These are phyloP conservation scores for Euglossa dilemma DNA, from an alignment of 1,140 invertebrate species.

Conservation along the genomic window DNA sequence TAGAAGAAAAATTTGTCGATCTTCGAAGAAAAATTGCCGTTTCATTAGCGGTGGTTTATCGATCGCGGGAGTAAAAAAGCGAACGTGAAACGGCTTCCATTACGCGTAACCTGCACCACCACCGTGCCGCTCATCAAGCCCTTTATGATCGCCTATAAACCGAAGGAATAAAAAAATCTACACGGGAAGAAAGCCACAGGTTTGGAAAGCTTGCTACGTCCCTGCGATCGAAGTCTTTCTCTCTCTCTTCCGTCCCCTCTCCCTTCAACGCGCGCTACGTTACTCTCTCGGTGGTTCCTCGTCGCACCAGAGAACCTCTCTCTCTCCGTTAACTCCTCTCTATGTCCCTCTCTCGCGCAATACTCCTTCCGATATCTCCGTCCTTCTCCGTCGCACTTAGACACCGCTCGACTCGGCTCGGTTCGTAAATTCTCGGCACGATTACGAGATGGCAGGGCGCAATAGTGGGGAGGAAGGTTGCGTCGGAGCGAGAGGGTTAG, in stretches of 20 bases:
- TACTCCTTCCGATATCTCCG: not conserved
- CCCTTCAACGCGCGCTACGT: constrained; percentile 40
- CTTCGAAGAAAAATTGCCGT: too few relatives aligned
- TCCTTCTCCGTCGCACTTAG: constrained; percentile 46
- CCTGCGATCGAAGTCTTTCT: constrained; percentile 45
- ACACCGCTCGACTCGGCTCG: constrained; percentile 58
- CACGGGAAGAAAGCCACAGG: not conserved
- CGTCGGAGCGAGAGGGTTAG: not conserved
- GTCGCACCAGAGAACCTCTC: constrained; percentile 42
- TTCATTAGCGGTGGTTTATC: too few relatives aligned
- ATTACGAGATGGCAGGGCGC: constrained; percentile 46
- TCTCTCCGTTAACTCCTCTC: constrained; percentile 33
- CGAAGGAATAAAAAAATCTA: not conserved
- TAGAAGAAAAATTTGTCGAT: too few relatives aligned
- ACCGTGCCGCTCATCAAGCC: too few relatives aligned
- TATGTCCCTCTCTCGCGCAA: constrained; percentile 38
- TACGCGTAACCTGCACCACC: too few relatives aligned
- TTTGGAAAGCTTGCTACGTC: constrained; percentile 36
- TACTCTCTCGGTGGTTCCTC: constrained; percentile 36
- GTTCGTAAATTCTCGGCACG: constrained; percentile 69
- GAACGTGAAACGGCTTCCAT: too few relatives aligned
- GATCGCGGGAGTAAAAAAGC: too few relatives aligned
- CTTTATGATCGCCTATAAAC: not conserved
- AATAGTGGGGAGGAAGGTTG: constrained; percentile 18
- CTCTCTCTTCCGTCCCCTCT: constrained; percentile 48